A percentile compares a stretch with the other conserved stretches of the same genome.
phyloP scores from a whole-genome alignment of 2,797 vertebrate genomes.

The Acipenser ruthenus region DNA sequence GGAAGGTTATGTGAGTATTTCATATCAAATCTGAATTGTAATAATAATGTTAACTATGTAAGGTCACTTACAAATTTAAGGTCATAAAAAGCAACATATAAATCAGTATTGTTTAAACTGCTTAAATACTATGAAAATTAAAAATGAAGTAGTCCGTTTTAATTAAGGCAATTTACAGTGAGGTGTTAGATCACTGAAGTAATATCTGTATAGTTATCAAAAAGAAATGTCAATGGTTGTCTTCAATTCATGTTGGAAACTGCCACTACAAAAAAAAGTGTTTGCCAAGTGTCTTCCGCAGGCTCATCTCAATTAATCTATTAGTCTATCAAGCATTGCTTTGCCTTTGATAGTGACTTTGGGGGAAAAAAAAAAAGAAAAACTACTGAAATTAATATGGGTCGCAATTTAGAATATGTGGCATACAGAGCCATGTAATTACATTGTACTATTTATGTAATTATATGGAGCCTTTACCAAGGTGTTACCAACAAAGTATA shows the following conservation, averaged over 20 bases:
- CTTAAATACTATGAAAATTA: neutral
- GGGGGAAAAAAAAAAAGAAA: neutral
- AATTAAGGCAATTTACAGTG: neutral
- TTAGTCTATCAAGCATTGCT: neutral
- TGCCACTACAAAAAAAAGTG: neutral
- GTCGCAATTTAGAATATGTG: no score
- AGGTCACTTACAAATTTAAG: neutral
- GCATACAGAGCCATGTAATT: no score
- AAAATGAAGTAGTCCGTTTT: neutral
- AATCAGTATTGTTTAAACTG: constrained; percentile 2
- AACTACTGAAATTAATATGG: neutral
- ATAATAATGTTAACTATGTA: constrained; percentile 7
- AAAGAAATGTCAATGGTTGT: neutral
- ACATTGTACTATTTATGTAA: no score
- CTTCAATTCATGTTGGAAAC: neutral
- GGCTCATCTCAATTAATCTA: no score
- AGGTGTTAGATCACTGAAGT: neutral
- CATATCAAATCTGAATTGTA: constrained; percentile 28
- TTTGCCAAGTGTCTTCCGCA: no score
- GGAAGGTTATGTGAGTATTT: constrained; percentile 33
- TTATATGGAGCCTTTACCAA: no score
- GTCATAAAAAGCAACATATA: neutral
- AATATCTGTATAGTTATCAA: constrained; percentile 3
- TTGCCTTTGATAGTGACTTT: neutral
- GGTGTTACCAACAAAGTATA: no score